Evolutionary conservation across 2,797 vertebrate genomes (phyloP).

Genomic region (Iguana delicatissima): DNA sequence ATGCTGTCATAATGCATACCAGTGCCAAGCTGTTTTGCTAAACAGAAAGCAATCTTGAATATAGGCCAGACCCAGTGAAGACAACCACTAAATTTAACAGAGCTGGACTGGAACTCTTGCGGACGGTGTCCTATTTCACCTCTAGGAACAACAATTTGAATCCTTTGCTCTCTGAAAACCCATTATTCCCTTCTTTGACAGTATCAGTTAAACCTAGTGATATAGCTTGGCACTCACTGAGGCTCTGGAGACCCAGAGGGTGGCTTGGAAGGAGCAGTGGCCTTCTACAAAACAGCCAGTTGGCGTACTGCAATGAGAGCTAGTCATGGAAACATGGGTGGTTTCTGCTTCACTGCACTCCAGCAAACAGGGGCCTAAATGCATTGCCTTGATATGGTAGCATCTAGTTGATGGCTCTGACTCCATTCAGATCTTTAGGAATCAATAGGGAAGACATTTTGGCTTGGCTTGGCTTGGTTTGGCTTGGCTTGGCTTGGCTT

Average conservation of each 20-base stretch:
- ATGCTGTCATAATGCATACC: neutral
- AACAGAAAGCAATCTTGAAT: neutral
- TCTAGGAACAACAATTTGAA: neutral
- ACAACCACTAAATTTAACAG: neutral
- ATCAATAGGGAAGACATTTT: neutral
- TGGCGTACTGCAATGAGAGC: neutral
- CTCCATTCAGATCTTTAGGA: neutral
- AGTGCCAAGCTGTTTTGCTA: neutral
- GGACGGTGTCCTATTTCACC: neutral
- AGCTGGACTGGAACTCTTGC: neutral
- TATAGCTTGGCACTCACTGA: neutral
- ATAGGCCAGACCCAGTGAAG: neutral
- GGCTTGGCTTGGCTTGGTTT: neutral
- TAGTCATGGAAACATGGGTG: neutral
- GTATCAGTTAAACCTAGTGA: neutral
- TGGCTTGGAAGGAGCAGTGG: neutral
- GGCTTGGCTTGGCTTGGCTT: neutral
- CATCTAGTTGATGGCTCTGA: neutral
- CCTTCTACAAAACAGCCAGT: neutral
- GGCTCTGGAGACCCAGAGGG: neutral
- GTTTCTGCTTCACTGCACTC: neutral
- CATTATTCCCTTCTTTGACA: constrained; percentile 5
- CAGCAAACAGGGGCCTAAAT: constrained; percentile 3
- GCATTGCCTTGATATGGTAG: neutral
- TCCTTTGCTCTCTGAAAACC: neutral